Percentiles rank a stretch among this genome's conserved stretches.
Evolutionary conservation across 2,888 invertebrate genomes (phyloP).

Genomic region (Tenthredo amoena): DNA sequence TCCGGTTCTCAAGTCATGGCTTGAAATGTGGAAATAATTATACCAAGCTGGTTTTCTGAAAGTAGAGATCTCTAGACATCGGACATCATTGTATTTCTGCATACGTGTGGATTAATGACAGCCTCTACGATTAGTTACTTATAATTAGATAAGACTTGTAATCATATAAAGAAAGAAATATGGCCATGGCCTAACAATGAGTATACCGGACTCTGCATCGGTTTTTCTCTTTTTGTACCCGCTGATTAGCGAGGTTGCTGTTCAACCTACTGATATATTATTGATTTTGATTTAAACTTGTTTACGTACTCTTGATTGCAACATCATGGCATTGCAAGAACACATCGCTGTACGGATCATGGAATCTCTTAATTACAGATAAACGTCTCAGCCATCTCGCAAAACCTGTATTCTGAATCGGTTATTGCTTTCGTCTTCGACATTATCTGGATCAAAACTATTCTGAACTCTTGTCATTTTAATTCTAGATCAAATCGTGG

Average conservation of each 20-base stretch:
- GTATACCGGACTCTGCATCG: not conserved
- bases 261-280: not conserved
- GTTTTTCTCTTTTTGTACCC: not conserved
- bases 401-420: not conserved
- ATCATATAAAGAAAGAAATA: not conserved
- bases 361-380: not conserved
- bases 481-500: not conserved
- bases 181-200: not conserved
- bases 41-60: not conserved
- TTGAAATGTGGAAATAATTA: not conserved
- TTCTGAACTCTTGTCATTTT: not conserved
- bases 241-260: not conserved
- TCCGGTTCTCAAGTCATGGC: not conserved
- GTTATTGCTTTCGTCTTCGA: not conserved
- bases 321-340: not conserved
- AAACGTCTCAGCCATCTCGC: not conserved
- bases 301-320: not conserved
- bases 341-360: not conserved
- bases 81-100: not conserved
- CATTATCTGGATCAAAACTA: not conserved
- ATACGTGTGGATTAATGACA: not conserved
- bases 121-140: not conserved
- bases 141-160: not conserved
- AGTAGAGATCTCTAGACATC: not conserved
- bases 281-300: slow-evolving; percentile 1